phyloP scores from a whole-genome alignment of 2,113 vertebrate genomes.

The Psittacara wagleri region DNA sequence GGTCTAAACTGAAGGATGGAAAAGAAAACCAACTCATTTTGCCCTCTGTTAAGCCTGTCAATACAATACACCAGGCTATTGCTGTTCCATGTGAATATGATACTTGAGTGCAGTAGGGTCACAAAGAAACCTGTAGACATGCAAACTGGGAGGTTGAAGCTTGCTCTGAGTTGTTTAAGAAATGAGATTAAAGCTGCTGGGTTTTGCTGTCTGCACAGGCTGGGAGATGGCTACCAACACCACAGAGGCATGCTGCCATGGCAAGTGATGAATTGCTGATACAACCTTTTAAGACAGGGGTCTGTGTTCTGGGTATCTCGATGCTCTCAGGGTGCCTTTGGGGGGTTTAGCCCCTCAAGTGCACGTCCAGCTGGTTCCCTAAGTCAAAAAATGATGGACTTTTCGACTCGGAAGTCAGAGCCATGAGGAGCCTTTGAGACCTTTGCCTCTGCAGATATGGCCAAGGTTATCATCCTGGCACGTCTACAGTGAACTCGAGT shows the following conservation, averaged over 20 bases:
- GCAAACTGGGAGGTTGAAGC: not conserved
- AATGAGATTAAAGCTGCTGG: not conserved
- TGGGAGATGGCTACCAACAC: not conserved
- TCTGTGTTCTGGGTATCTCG: not conserved
- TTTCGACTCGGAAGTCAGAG: not conserved
- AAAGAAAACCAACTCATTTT: not conserved
- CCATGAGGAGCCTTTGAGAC: not conserved
- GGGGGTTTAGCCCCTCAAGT: not conserved
- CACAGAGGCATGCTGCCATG: not conserved
- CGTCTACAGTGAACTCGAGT: fast-evolving
- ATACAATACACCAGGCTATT: fast-evolving
- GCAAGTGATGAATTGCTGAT: not conserved
- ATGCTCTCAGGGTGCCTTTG: not conserved
- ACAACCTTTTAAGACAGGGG: not conserved
- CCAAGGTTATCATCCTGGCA: slow-evolving; percentile 29
- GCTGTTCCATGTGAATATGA: fast-evolving
- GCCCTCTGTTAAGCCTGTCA: not conserved
- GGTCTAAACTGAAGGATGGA: not conserved
- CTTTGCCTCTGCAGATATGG: not conserved
- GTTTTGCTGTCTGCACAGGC: not conserved
- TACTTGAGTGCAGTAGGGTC: not conserved
- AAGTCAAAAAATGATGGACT: not conserved
- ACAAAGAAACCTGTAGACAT: not conserved
- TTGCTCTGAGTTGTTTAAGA: not conserved
- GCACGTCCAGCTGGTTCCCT: not conserved